Base-by-base conservation (phyloP, 2,797 vertebrate genomes). In the Ispidina lecontei region DNA sequence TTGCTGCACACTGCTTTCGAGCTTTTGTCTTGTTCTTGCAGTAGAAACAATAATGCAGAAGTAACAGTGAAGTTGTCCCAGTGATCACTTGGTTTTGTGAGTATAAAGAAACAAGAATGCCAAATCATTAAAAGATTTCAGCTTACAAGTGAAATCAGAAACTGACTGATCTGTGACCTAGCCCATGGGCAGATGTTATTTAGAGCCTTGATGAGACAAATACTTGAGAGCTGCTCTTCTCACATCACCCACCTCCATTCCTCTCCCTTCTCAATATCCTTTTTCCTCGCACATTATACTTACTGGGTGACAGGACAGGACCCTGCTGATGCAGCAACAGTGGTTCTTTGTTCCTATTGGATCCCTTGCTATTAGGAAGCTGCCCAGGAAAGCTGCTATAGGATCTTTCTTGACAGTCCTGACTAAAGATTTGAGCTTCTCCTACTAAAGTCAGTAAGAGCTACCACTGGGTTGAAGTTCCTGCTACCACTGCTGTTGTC, bases 251-350 rank as follows among this genome's bases (percentile, higher is more conserved):
- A 35, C 21, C 23, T 81, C 59, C 7, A 1, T 31, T 65, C 35
- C 29, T 63, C 55, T 55, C 17, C 47, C 20, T 77, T 33, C 47
- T 46, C 43, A 35, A 9, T 35, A 21, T 22, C 41, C 31, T 63
- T 58, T 56, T 55, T 6, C 65, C 47, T 54, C 16, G 26, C 35
- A 22, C 3, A 0, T 8, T 22, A 2, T 3, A 5, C 3, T 5
- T 15, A 2, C 0, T 4, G 31, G 13, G n/a, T 41, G 49, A 41
- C 39, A 37, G 52, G 76, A n/a, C 59, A 90, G 71, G 63, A n/a
- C 51, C 16, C 4, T 9, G 62, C 33, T 60, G n/a, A 10, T 7
- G 33, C 70, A 60, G 44, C 52, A 63, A 6, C 39, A 15, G 20
- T 25, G 44, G 6, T 55, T 47, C 67, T 77, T 35, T 39, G 16